These are phyloP conservation scores for Elysia crispata DNA, from an alignment of 2,888 invertebrate genomes.

Conservation along the genomic window DNA sequence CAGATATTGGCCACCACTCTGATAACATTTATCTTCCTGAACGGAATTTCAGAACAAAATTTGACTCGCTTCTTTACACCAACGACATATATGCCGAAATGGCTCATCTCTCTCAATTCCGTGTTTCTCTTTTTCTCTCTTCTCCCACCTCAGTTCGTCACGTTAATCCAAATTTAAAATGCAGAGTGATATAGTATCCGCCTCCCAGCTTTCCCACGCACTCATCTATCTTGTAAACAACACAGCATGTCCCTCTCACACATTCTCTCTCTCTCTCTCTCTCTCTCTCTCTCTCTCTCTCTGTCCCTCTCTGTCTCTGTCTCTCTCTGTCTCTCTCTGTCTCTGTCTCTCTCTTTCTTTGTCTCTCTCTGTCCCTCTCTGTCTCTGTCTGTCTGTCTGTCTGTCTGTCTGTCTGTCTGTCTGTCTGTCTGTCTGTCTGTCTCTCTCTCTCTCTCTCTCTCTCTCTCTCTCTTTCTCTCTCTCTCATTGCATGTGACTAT, in stretches of 20 bases:
- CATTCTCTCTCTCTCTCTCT: constrained; percentile 1
- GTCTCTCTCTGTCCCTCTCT: background rate
- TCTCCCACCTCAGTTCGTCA: too few species aligned
- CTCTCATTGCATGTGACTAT: background rate
- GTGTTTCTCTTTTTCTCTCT: too few species aligned
- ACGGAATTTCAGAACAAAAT: too few species aligned
- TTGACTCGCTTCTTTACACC: too few species aligned
- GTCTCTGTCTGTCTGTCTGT: background rate
- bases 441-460: background rate
- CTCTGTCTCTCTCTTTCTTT: background rate
- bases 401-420: background rate
- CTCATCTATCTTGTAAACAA: background rate
- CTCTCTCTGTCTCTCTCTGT: background rate
- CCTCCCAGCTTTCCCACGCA: background rate
- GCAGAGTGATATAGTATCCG: too few species aligned
- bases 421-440: background rate
- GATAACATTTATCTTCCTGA: too few species aligned
- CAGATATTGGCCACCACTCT: too few species aligned
- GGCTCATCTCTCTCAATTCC: too few species aligned
- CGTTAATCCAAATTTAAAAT: too few species aligned
- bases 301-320: background rate
- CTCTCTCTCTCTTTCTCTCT: background rate
- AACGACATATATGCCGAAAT: too few species aligned
- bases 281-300: constrained; percentile 23
- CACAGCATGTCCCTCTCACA: background rate